Evolutionary conservation across 1,140 invertebrate species (phyloP), one percentile per base, ranked within the genome.

Genomic region (Sycobia sp.): DNA sequence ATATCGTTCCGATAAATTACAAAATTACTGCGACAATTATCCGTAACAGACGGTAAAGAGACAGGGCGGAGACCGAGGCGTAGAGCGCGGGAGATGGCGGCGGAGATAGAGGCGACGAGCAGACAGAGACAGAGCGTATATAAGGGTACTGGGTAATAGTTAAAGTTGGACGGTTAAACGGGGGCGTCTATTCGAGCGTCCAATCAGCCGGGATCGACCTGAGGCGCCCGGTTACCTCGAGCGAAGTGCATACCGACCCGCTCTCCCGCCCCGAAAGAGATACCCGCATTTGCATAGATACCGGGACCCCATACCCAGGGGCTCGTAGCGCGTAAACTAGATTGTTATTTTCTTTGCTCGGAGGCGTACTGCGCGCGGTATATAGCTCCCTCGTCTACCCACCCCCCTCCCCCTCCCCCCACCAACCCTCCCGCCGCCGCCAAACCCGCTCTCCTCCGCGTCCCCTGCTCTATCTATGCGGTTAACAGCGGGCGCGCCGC

Each of bases 131-230:
- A 29, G n/a, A 13, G 7, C 14, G 29, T 8, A 4, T 51, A 18
- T 11, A 39, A 23, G 50, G 20, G 14, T 39, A 22, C 16, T 44
- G 63, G 62, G 41, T 72, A 72, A 68, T 70, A 72, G 71, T 70
- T 69, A 67, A 72, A 72, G 69, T 72, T 71, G 56, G 66, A 64
- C 67, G 71, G 70, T 68, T 69, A 71, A 67, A 64, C 62, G 62
- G 62, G 29, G 39, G 55, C 60, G 66, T 69, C 58, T 39, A 68
- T 64, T 67, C 61, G 64, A 38, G 62, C 53, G 65, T 69, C 67
- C 61, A 71, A 71, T 69, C 69, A 69, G 60, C 44, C 51, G 51
- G 47, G 41, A 65, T 49, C n/a, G n/a, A n/a, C n/a, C n/a, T n/a
- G n/a, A n/a, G n/a, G n/a, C n/a, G n/a, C n/a, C n/a, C n/a, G n/a